phyloP scores from a whole-genome alignment of 2,113 vertebrate genomes.

The Paralichthys olivaceus region DNA sequence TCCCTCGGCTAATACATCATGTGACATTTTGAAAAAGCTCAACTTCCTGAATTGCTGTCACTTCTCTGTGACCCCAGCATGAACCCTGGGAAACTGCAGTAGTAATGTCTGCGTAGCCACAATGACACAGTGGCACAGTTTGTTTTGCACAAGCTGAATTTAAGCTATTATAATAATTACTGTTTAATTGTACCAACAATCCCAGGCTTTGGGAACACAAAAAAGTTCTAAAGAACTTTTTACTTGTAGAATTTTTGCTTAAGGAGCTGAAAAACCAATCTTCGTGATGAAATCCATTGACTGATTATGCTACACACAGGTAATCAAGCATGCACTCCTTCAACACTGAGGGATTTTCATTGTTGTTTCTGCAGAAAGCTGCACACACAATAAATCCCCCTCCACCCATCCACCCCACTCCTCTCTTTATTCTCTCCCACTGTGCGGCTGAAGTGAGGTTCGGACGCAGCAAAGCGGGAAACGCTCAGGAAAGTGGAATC shows the following conservation, averaged over 20 bases:
- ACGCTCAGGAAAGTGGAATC: conserved; percentile 60
- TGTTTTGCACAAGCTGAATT: not conserved
- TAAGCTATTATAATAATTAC: not conserved
- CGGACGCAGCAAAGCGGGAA: conserved; percentile 59
- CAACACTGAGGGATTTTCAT: not conserved
- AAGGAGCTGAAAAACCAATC: too few species aligned
- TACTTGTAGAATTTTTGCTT: too few species aligned
- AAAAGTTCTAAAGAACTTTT: not conserved
- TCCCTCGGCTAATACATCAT: conserved; percentile 66
- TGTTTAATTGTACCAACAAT: not conserved
- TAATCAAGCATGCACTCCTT: not conserved
- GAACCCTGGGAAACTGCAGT: conserved; percentile 46
- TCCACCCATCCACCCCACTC: not conserved
- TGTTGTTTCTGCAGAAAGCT: not conserved
- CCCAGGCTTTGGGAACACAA: not conserved
- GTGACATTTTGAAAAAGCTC: conserved; percentile 67
- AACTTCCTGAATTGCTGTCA: conserved; percentile 66
- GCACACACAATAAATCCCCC: not conserved
- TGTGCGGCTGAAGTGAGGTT: conserved; percentile 27
- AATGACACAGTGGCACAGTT: conserved; percentile 11
- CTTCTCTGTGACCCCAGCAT: conserved; percentile 52
- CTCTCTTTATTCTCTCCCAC: conserved; percentile 27
- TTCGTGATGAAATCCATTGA: not conserved
- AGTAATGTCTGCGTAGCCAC: conserved; percentile 19
- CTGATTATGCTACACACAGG: not conserved